Percentiles rank a stretch among this genome's conserved stretches.
These are phyloP conservation scores for Cremastinae sp. DNA, from an alignment of 2,888 invertebrate genomes.

Conservation along the genomic window DNA sequence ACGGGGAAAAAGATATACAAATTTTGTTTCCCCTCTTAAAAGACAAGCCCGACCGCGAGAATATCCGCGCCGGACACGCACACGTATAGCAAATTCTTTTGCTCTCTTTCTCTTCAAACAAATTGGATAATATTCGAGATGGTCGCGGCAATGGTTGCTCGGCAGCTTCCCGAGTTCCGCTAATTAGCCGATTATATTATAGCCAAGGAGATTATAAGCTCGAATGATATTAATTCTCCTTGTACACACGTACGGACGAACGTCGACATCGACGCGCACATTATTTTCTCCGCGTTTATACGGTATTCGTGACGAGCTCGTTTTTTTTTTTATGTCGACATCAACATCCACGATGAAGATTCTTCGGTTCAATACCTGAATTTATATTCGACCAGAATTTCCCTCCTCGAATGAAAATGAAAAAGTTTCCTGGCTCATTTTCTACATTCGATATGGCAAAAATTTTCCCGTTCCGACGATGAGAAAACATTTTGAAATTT, in stretches of 20 bases:
- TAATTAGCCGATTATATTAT: slow-evolving; percentile 59
- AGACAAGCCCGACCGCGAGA: slow-evolving; percentile 28
- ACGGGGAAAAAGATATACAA: slow-evolving; percentile 6
- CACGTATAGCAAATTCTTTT: slow-evolving; percentile 24
- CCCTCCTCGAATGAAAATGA: too few relatives aligned
- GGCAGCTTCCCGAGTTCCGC: slow-evolving; percentile 56
- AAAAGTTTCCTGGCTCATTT: too few relatives aligned
- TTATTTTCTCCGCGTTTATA: too few relatives aligned
- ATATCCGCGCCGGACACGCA: slow-evolving; percentile 3
- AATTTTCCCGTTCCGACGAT: too few relatives aligned
- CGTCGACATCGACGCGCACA: too few relatives aligned
- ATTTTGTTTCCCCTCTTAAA: slow-evolving; percentile 34
- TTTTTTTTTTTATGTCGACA: too few relatives aligned
- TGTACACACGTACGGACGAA: not conserved
- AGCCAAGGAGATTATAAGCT: slow-evolving; percentile 42
- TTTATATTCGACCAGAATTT: too few relatives aligned
- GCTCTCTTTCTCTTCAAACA: slow-evolving; percentile 35
- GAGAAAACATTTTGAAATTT: too few relatives aligned
- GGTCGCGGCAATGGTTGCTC: slow-evolving; percentile 8
- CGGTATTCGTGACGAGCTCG: too few relatives aligned
- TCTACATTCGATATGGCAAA: too few relatives aligned
- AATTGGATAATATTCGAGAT: slow-evolving; percentile 56
- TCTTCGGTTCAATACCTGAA: too few relatives aligned
- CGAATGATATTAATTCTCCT: slow-evolving; percentile 52
- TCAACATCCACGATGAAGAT: too few relatives aligned